Percentiles rank a stretch among this genome's conserved stretches.
Evolutionary conservation across 1,140 invertebrate species (phyloP).

Genomic region (Drosophila sulfurigaster): DNA sequence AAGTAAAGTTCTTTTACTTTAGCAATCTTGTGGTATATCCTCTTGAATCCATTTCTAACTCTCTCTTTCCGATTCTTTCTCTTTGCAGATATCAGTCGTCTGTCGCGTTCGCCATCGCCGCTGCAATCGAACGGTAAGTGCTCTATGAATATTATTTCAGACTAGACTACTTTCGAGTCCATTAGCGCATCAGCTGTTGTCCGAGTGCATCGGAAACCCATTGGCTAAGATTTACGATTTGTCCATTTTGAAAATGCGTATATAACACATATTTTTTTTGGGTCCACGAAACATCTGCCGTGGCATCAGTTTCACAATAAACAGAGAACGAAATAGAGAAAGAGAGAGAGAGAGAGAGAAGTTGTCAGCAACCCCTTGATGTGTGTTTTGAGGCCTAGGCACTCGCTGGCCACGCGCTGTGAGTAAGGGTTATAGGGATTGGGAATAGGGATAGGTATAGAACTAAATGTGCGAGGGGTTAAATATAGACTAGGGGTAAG

Average conservation of each 20-base stretch:
- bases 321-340: neutral
- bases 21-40: too few relatives aligned
- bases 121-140: slow-evolving; percentile 84
- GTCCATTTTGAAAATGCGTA: slow-evolving; percentile 62
- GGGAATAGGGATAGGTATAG: slow-evolving; percentile 25
- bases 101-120: slow-evolving; percentile 81
- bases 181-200: slow-evolving; percentile 76
- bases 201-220: slow-evolving; percentile 41
- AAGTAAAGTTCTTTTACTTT: too few relatives aligned
- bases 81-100: slow-evolving; percentile 83
- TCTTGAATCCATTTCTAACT: neutral
- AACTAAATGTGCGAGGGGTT: neutral
- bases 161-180: neutral
- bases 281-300: slow-evolving; percentile 67
- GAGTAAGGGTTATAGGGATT: slow-evolving; percentile 24
- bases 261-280: slow-evolving; percentile 18
- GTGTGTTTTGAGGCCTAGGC: slow-evolving; percentile 2
- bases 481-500: slow-evolving; percentile 15
- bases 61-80: slow-evolving; percentile 36
- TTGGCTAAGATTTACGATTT: slow-evolving; percentile 75
- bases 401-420: slow-evolving; percentile 71
- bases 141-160: slow-evolving; percentile 13
- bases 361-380: slow-evolving; percentile 69
- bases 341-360: slow-evolving; percentile 9
- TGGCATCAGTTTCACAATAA: slow-evolving; percentile 75